Evolutionary conservation across 2,888 invertebrate species (phyloP), one percentile per base, ranked within the genome.

Genomic region (Tuta absoluta): DNA sequence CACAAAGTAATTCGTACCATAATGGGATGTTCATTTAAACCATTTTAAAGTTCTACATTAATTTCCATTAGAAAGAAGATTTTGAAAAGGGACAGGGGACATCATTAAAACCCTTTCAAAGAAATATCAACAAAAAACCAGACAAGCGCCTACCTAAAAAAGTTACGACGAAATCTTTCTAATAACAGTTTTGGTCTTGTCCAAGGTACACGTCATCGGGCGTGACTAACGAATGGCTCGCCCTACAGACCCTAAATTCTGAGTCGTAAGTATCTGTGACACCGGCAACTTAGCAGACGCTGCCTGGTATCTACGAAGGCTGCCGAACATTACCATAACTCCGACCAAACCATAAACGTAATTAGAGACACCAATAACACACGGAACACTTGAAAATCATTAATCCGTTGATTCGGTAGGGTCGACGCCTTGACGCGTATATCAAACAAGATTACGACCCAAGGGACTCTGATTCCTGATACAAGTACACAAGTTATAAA

Each of bases 161-260:
- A 78, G 80, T 76, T 78, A 80, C 80, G 80, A 84, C 79, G 79
- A 82, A 84, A 80, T 82, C 80, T 82, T 88, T 91, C 89, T 91
- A 91, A 91, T 91, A 88, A 89, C 80, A 87, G 87, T 90, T 91
- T 91, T 91, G 91, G 90, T 91, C 86, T 91, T 91, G 91, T 91
- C 91, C 91, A 91, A 91, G 91, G 91, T 91, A 91, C 91, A 90
- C 89, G 91, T 91, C 91, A 91, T 79, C 91, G 85, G 89, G 89
- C 90, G 89, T 90, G 89, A 89, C 89, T 86, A 91, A 91, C 89
- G 91, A 91, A 91, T 91, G 91, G 91, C 90, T 91, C 90, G 91
- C 91, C 87, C 91, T 91, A 86, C 91, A 91, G 89, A 90, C 89
- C 90, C 89, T 91, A 82, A 91, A 90, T 91, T 86, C 91, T 78